These are phyloP conservation scores for Saimiri boliviensis DNA, from an alignment of 2,113 vertebrate species.

Conservation along the genomic window DNA sequence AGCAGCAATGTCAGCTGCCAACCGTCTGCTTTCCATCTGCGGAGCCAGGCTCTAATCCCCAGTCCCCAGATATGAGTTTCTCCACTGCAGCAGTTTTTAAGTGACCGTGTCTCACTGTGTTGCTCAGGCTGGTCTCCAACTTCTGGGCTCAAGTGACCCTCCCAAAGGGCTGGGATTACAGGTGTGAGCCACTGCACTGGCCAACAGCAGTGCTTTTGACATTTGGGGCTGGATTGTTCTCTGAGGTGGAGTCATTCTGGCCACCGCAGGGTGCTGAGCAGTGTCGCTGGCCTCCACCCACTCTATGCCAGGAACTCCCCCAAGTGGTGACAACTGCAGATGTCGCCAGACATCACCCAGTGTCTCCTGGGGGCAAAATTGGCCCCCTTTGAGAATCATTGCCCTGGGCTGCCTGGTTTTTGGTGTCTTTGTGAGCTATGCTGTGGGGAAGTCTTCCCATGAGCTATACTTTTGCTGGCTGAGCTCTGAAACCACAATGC, in stretches of 20 bases:
- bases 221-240: neutral
- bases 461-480: neutral
- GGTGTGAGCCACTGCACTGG: no score
- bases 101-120: no score
- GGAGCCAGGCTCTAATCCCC: neutral
- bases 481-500: neutral
- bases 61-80: neutral
- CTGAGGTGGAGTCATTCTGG: neutral
- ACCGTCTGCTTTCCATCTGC: neutral
- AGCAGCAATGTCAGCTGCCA: neutral
- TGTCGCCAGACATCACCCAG: neutral
- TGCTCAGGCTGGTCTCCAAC: no score
- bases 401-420: neutral
- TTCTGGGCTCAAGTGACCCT: no score
- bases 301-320: no score
- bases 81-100: neutral
- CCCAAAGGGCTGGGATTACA: no score
- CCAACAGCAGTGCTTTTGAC: no score
- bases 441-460: neutral
- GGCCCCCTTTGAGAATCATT: neutral
- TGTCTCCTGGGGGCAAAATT: neutral
- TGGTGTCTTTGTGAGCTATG: neutral
- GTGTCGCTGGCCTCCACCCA: neutral
- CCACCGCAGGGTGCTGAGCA: neutral
- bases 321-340: neutral